Base-by-base conservation (phyloP, 2,888 invertebrate species). In the Antheraea assamensis region DNA sequence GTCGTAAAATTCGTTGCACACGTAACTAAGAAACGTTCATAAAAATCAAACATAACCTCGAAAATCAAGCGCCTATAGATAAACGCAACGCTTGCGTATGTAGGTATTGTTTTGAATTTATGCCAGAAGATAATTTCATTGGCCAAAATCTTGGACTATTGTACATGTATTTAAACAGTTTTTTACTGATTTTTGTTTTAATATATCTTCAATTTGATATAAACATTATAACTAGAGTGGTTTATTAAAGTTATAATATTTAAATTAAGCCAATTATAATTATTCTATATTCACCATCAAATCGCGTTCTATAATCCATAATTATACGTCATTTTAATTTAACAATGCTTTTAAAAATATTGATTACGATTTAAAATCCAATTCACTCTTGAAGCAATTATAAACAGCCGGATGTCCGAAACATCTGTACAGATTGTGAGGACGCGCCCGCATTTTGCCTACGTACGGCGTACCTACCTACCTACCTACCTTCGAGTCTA, bases 1-100 rank as follows among this genome's bases (percentile, higher is more conserved):
- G n/a, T 21, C 70, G 75, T 74, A 64, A 74, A 77, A 76, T 21
- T 52, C 35, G 74, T 82, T 85, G 85, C 86, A 82, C 85, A 85
- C 86, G 85, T 81, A 85, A 85, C 85, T 74, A 85, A 58, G n/a
- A 55, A 55, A 55, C 55, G n/a, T 68, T 64, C 66, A 68, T 66
- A 71, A 66, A 52, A 74, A 71, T 68, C 52, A 73, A 70, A 52
- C 64, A 58, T 52, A 52, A 72, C n/a, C 30, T 68, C n/a, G n/a
- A n/a, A 66, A 31, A 71, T 49, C 49, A 49, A 71, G 58, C 71
- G 49, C 61, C 61, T 73, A 58, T 30, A 55, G 49, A 47, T 49
- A 42, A 24, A 66, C 31, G 42, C 42, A 71, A 68, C 61, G 71
- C 52, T 71, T 35, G 35, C 68, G 31, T 61, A n/a, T n/a, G n/a